Evolutionary conservation across 2,113 vertebrate genomes (phyloP), one percentile per base, ranked within the genome.

Genomic region (Myiopsitta monachus): DNA sequence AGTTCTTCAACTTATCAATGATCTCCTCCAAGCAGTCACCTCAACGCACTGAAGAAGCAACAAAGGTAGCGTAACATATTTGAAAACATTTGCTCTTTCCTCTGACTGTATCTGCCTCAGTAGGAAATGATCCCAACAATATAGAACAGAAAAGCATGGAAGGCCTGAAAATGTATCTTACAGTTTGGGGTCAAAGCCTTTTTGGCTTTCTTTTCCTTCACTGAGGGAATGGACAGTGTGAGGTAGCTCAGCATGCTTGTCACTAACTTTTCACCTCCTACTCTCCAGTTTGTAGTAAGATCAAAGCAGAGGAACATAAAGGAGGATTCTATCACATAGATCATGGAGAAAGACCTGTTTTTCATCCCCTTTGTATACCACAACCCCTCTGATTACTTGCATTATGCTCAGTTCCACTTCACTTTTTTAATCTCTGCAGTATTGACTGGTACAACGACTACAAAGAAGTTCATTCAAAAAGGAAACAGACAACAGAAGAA

Each of bases 31-130:
- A 83, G 49, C 54, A 73, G 52, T 46, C 74, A 91, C 70, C 52
- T 68, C 62, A 66, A 70, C 10, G 78, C 63, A 59, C 3, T 72
- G 51, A 44, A 81, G 64, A 21, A 70, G 72, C 64, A 83, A 33
- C 51, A 96, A 90, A 69, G 47, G 17, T 44, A 63, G 41, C 3
- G 18, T 75, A 77, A 78, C 36, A 26, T 47, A 68, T 19, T 52
- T 92, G 68, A 93, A 94, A 96, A 83, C 73, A 75, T 73, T 83
- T 4, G 12, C 44, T 86, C 79, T 95, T 91, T 91, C 83, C 41
- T 80, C 69, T 52, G 33, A 11, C 62, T 55, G 5, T 66, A 90
- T 83, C 57, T 55, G 22, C 49, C 89, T 88, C 95, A 76, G 88
- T 55, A 83, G 94, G 84, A 83, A 89, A 59, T 10, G 19, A 87